Evolutionary conservation across 2,113 vertebrate species (phyloP).

Genomic region (Podarcis muralis): DNA sequence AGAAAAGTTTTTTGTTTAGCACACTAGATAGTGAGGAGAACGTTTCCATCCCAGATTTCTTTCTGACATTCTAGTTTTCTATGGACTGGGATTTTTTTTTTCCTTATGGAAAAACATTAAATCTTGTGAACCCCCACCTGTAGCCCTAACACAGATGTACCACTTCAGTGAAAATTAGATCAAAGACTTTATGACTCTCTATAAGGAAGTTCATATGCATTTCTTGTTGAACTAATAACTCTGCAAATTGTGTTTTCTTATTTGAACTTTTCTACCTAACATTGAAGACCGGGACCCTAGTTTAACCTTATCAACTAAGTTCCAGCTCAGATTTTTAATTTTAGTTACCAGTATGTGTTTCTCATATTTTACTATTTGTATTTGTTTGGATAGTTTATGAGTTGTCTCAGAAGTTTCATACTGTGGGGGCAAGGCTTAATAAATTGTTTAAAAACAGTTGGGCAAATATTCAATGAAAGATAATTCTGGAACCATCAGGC

Average conservation of each 20-base stretch:
- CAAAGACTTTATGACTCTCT: neutral
- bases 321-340: neutral
- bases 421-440: neutral
- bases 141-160: neutral
- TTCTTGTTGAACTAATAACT: neutral
- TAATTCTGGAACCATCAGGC: neutral
- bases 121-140: neutral
- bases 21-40: neutral
- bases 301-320: neutral
- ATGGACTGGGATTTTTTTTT: neutral
- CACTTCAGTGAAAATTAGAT: too few relatives aligned
- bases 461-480: neutral
- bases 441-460: neutral
- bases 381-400: neutral
- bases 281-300: neutral
- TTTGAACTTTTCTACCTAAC: neutral
- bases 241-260: neutral
- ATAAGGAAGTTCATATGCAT: neutral
- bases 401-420: neutral
- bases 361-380: neutral
- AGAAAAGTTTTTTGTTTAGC: neutral
- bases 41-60: neutral
- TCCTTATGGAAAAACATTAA: neutral
- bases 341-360: neutral
- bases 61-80: too few relatives aligned